These are phyloP conservation scores for Holcopasites calliopsidis DNA, from an alignment of 1,140 invertebrate genomes.

Conservation along the genomic window DNA sequence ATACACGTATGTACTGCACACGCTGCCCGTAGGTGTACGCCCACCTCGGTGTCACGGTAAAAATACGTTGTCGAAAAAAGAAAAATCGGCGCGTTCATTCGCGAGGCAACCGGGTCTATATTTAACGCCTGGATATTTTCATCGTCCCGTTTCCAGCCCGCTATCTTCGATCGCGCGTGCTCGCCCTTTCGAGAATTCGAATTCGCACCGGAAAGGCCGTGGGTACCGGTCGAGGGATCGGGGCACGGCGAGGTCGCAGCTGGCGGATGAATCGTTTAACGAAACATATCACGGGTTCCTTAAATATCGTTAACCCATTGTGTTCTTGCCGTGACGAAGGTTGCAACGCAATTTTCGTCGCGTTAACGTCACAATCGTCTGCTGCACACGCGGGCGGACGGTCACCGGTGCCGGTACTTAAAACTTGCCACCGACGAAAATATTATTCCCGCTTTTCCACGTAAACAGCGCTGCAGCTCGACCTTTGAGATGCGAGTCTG, in stretches of 20 bases:
- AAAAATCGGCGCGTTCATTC: conserved; percentile 6
- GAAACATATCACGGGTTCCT: neutral
- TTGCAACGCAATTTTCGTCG: conserved; percentile 9
- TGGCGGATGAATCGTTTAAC: neutral
- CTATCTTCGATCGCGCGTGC: neutral
- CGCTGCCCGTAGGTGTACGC: conserved; percentile 11
- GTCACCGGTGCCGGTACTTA: neutral
- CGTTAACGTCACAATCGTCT: conserved; percentile 21
- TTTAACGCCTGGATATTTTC: conserved; percentile 13
- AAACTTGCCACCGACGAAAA: conserved; percentile 4
- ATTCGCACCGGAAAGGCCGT: neutral
- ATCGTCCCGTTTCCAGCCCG: conserved; percentile 1
- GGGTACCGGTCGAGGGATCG: no score
- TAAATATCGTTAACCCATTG: conserved; percentile 26
- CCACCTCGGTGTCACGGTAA: conserved; percentile 10
- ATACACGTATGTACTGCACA: neutral
- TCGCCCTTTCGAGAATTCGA: neutral
- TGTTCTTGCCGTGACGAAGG: conserved; percentile 5
- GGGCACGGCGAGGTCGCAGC: no score
- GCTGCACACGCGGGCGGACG: neutral
- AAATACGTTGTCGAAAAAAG: conserved; percentile 19
- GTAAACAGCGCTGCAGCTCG: neutral
- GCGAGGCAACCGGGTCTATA: neutral
- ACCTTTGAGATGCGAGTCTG: neutral
- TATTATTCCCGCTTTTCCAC: conserved; percentile 29